Evolutionary conservation across 2,888 invertebrate species (phyloP).

Genomic region (Acanthococcus lagerstroemiae): DNA sequence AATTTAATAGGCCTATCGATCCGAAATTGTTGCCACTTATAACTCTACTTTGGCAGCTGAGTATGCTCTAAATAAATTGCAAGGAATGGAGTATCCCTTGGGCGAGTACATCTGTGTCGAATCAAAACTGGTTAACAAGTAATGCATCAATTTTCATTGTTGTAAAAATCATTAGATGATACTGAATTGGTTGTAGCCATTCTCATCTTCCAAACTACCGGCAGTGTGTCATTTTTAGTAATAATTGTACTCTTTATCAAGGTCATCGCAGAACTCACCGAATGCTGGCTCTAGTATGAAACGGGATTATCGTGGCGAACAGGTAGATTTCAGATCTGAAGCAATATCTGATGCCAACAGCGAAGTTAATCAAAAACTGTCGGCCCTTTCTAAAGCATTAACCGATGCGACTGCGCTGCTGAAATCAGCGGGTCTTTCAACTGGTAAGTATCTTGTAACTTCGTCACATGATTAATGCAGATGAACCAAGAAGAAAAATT

Average conservation of each 20-base stretch:
- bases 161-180: too few relatives aligned
- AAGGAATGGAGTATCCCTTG: constrained; percentile 85
- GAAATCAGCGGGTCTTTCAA: constrained; percentile 48
- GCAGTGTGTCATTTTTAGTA: neutral
- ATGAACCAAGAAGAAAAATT: too few relatives aligned
- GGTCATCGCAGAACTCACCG: too few relatives aligned
- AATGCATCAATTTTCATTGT: neutral
- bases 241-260: too few relatives aligned
- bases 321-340: neutral
- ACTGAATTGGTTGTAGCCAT: too few relatives aligned
- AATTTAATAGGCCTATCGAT: constrained; percentile 1
- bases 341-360: neutral
- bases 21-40: constrained; percentile 43
- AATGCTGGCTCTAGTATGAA: neutral
- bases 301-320: constrained; percentile 16
- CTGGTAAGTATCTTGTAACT: too few relatives aligned
- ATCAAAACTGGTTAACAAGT: constrained; percentile 17
- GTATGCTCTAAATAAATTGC: constrained; percentile 73
- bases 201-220: too few relatives aligned
- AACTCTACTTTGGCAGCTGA: constrained; percentile 57
- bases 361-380: constrained; percentile 16
- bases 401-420: constrained; percentile 55
- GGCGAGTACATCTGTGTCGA: constrained; percentile 47
- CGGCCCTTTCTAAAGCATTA: constrained; percentile 14
- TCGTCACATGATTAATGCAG: too few relatives aligned